A percentile compares a stretch with the other conserved stretches of the same genome.
These are phyloP conservation scores for Neelides folsomi DNA, from an alignment of 2,888 invertebrate genomes.

Conservation along the genomic window DNA sequence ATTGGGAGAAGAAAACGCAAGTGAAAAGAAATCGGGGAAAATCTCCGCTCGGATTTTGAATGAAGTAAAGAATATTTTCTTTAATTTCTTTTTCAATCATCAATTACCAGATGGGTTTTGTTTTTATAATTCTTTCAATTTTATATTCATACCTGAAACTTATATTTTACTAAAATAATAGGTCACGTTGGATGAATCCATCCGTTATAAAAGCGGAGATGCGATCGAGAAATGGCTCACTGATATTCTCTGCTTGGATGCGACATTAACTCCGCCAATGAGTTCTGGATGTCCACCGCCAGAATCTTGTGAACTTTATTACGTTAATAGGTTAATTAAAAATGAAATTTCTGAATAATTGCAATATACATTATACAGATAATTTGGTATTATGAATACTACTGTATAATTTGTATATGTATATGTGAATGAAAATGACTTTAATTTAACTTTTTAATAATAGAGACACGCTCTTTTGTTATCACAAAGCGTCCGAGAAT, in stretches of 20 bases:
- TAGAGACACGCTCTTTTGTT: constrained; percentile 90
- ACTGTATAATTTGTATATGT: too few species aligned
- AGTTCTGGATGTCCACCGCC: constrained; percentile 78
- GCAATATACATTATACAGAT: neutral
- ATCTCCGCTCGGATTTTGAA: constrained; percentile 44
- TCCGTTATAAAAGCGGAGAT: constrained; percentile 79
- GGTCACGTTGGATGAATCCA: constrained; percentile 82
- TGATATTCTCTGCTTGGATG: constrained; percentile 78
- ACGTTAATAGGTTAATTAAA: constrained; percentile 57
- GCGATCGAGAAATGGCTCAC: constrained; percentile 83
- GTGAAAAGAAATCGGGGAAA: constrained; percentile 39
- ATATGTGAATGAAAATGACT: too few species aligned
- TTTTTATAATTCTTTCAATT: too few species aligned
- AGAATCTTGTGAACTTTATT: constrained; percentile 72
- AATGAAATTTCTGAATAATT: too few species aligned
- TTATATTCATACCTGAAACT: too few species aligned
- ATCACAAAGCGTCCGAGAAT: constrained; percentile 80
- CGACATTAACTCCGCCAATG: constrained; percentile 52
- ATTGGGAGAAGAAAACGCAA: constrained; percentile 30
- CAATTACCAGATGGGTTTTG: too few species aligned
- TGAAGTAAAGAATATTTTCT: constrained; percentile 42
- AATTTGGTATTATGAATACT: too few species aligned
- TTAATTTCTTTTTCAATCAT: too few species aligned
- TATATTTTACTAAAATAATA: constrained; percentile 34
- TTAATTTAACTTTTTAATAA: too few species aligned